Evolutionary conservation across 37 sponge, comb jelly and placozoan genomes (phyloP).

Genomic region (Hexactinellida sp.): DNA sequence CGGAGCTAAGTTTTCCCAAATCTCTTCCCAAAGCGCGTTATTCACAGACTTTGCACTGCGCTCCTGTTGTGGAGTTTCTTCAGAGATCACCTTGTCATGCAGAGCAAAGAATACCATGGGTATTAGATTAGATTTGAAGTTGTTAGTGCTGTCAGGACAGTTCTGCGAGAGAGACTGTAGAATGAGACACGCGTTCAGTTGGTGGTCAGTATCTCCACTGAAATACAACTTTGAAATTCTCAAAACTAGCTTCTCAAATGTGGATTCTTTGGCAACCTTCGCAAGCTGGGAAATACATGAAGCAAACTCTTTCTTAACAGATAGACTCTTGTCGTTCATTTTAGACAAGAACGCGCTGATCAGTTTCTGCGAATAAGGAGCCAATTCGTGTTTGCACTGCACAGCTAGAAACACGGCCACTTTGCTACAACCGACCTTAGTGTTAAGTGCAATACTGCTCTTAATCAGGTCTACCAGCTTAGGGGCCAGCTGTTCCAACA

Average conservation of each 20-base stretch:
- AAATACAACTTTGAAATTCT: neutral
- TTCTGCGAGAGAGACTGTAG: neutral
- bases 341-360: neutral
- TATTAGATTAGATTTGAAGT: neutral
- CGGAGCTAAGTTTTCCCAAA: slow-evolving; percentile 4
- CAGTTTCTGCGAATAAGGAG: neutral
- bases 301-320: neutral
- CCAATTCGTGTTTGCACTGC: neutral
- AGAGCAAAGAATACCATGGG: neutral
- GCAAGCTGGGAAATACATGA: neutral
- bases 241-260: neutral
- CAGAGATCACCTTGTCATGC: neutral
- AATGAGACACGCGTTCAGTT: slow-evolving; percentile 9
- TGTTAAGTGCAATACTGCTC: slow-evolving; percentile 56
- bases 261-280: neutral
- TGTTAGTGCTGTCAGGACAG: neutral
- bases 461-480: slow-evolving; percentile 45
- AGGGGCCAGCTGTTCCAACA: slow-evolving; percentile 41
- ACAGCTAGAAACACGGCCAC: neutral
- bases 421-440: slow-evolving; percentile 41
- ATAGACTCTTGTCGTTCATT: slow-evolving; percentile 11
- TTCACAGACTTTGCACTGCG: neutral
- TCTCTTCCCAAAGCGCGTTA: neutral
- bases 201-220: slow-evolving; percentile 8
- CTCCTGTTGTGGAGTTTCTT: neutral